These are phyloP conservation scores for Eleginops maclovinus DNA, from an alignment of 2,113 vertebrate species.

Conservation along the genomic window DNA sequence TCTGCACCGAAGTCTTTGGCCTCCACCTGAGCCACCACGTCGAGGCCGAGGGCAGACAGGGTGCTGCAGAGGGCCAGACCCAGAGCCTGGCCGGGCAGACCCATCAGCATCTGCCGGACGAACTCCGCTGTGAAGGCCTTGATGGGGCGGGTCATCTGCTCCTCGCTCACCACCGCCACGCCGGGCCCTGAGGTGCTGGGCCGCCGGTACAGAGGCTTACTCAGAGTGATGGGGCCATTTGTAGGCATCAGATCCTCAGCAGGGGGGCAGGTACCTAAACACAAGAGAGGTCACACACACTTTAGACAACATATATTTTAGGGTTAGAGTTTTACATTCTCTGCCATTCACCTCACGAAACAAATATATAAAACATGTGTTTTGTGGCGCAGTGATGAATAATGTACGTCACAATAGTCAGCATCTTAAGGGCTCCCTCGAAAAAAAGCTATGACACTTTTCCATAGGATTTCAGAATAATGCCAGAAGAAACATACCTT, in stretches of 20 bases:
- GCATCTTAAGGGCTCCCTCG: too few species aligned
- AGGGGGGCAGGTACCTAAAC: slow-evolving; percentile 71
- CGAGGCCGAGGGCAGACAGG: slow-evolving; percentile 92
- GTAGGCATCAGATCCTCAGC: slow-evolving; percentile 88
- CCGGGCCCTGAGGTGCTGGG: slow-evolving; percentile 66
- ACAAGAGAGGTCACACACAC: neutral
- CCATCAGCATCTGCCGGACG: slow-evolving; percentile 95
- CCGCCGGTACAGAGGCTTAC: slow-evolving; percentile 90
- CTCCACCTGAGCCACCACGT: slow-evolving; percentile 94
- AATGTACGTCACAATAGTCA: too few species aligned
- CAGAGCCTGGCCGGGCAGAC: slow-evolving; percentile 94
- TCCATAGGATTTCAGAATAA: too few species aligned
- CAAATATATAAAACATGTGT: too few species aligned
- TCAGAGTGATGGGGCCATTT: slow-evolving; percentile 91
- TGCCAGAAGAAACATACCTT: too few species aligned
- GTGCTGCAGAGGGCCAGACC: slow-evolving; percentile 94
- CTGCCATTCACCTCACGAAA: too few species aligned
- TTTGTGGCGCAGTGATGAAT: too few species aligned
- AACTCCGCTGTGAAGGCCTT: slow-evolving; percentile 98
- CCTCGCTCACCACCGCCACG: slow-evolving; percentile 90
- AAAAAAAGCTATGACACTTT: too few species aligned
- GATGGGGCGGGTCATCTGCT: slow-evolving; percentile 97
- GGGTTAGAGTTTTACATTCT: too few species aligned
- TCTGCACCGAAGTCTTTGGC: slow-evolving; percentile 97
- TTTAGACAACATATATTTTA: neutral